Conservation (phyloP, 2,888 invertebrate genomes). For the Rotaria socialis region DNA sequence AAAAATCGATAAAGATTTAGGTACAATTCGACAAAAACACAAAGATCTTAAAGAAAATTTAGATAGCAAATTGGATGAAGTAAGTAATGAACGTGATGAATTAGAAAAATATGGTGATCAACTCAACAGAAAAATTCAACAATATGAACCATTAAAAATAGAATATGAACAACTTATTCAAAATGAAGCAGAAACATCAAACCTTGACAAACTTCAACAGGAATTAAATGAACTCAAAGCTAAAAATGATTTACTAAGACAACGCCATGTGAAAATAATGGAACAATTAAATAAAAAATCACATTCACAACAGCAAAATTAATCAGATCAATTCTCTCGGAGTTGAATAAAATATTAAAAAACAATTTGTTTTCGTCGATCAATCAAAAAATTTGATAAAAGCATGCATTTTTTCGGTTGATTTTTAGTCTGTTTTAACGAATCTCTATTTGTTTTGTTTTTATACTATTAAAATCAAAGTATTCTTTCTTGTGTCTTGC, state of each 20-base stretch:
- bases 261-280: constrained; percentile 18
- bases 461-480: too few species aligned
- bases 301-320: neutral
- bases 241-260: neutral
- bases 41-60: neutral
- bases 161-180: neutral
- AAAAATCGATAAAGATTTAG: neutral
- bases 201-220: neutral
- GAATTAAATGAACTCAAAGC: neutral
- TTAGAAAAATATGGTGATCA: neutral
- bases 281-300: neutral
- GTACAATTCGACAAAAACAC: neutral
- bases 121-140: neutral
- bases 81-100: neutral
- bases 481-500: neutral
- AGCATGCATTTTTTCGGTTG: too few species aligned
- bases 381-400: too few species aligned
- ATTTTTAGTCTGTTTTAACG: neutral
- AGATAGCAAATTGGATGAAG: neutral
- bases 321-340: neutral
- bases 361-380: too few species aligned
- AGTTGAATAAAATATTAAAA: too few species aligned
- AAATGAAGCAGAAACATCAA: neutral
- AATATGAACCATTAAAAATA: neutral
- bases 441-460: neutral